Base-by-base conservation (phyloP, 2,888 invertebrate genomes). In the Bellardia pandia region DNA sequence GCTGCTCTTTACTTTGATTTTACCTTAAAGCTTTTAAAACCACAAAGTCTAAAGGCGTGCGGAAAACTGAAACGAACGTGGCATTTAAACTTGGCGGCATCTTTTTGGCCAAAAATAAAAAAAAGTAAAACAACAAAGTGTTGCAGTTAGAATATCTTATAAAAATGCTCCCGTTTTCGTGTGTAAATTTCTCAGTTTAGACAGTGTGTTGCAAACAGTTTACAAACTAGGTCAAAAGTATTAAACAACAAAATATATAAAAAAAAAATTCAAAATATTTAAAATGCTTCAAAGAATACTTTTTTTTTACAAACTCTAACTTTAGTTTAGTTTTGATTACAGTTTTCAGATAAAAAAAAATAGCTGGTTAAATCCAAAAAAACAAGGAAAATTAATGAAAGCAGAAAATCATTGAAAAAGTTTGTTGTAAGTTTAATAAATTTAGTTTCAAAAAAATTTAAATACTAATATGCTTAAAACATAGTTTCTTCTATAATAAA, bases 41-140 rank as follows among this genome's bases (percentile, higher is more conserved):
- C 76, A 58, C 71, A 75, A 69, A 60, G 74, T 69, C 33, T 72
- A 66, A 64, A 58, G 53, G 45, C 42, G 56, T 51, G 6, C n/a
- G 4, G n/a, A 16, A 56, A 45, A 60, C 40, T n/a, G 58, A 14
- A 62, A 48, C 23, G 75, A 80, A 62, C 53, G 23, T 74, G 16
- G 37, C 75, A 72, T 84, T 68, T 68, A 60, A 86, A 56, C 64
- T 69, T 83, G 86, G 83, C 86, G 86, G 86, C 86, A 83, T 83
- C 83, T 86, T 84, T 80, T 80, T 71, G 66, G 33, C 79, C 23
- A 66, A 56, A 23, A 56, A 6, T 2, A 45, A 11, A 45, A 11
- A 45, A 56, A 56, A 56, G 2, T 4, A 2, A 4, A 53, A 71
- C 60, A 83, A 72, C 74, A 60, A 86, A 86, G 79, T 86, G 83